Base-by-base conservation (phyloP, 2,797 vertebrate species). In the Falco novaeseelandiae region DNA sequence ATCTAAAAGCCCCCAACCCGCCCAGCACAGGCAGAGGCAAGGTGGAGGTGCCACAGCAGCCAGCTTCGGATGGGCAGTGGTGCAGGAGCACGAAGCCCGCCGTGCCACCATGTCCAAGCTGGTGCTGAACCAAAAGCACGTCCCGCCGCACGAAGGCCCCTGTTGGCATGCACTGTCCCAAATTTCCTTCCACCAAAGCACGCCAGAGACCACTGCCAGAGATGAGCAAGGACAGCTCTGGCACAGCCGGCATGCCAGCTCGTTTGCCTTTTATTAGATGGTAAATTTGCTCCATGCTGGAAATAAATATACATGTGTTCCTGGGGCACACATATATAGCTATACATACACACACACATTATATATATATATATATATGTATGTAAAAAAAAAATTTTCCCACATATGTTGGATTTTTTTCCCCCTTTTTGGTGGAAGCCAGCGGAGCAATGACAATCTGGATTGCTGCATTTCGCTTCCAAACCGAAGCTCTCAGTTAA, bases 401-500 rank as follows among this genome's bases (percentile, higher is more conserved):
- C 42, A 42, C 21, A 20, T 57, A 84, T 4, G 0, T 14, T 48
- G 51, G 74, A 80, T 74, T 87, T 76, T 40, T 29, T 11, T n/a
- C 77, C 73, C 63, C 38, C 30, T 87, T 89, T 81, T 63, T 42
- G 48, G 91, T 80, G 93, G 85, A 78, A 96, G 79, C 12, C 32
- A 94, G 93, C 0, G 17, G 84, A 90, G 87, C 1, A 30, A 70
- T 48, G 90, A 65, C 95, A 97, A 96, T 91, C 91, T 94, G 93
- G 94, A 97, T 91, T 4, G 4, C 70, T 1, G 23, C 26, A 25
- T 86, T 93, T 92, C 34, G n/a, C 91, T 95, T 96, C 95, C 87
- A 93, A 85, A 96, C 72, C 19, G 8, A 90, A 87, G 95, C 66
- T 77, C 86, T 87, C 27, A 51, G 94, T 97, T 85, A 94, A 96